Conservation (phyloP, 2,113 vertebrate species). For the Rhynchopsitta pachyrhyncha region DNA sequence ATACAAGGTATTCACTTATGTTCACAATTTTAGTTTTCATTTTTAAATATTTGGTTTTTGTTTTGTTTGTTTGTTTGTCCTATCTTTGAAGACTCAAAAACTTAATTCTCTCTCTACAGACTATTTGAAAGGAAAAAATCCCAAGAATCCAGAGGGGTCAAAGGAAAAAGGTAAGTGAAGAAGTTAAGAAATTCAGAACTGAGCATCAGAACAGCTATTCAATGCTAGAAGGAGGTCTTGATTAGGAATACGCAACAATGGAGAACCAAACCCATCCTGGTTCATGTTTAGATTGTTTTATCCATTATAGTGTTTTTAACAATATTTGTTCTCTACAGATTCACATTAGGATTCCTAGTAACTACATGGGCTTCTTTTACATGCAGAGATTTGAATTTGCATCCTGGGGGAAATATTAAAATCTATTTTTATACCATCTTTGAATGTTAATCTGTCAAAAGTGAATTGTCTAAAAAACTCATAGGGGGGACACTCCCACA, state of each 20-base stretch:
- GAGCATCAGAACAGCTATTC: background rate
- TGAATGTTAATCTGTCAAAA: background rate
- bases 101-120: slow-evolving; percentile 48
- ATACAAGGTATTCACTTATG: background rate
- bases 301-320: background rate
- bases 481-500: background rate
- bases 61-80: background rate
- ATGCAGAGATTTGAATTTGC: background rate
- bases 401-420: background rate
- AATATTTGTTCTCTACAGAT: background rate
- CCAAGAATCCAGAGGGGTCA: slow-evolving; percentile 33
- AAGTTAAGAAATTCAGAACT: background rate
- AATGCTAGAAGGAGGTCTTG: background rate
- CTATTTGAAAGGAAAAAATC: slow-evolving; percentile 65
- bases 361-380: background rate
- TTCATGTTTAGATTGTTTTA: background rate
- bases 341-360: background rate
- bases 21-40: background rate
- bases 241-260: background rate
- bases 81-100: background rate
- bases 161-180: slow-evolving; percentile 70
- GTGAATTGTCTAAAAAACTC: background rate
- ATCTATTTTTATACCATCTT: background rate
- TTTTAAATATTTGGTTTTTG: background rate
- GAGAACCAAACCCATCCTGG: background rate